Evolutionary conservation across 2,113 vertebrate genomes (phyloP).

Genomic region (Ceuthmochares aereus): DNA sequence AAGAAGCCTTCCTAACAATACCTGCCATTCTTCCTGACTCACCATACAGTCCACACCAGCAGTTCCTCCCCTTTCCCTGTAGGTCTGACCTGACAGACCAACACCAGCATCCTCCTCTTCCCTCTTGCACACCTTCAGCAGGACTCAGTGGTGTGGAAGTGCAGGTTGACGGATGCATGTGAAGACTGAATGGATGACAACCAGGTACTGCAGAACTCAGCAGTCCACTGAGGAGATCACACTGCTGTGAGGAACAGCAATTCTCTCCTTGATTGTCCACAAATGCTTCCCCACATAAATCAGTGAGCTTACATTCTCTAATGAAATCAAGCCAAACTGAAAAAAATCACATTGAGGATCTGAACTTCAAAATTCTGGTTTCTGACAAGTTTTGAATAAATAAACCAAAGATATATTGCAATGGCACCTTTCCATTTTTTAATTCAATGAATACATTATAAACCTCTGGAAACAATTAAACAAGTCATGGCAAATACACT

Average conservation of each 20-base stretch:
- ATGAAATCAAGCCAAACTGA: background rate
- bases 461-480: background rate
- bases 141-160: fast-evolving
- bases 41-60: background rate
- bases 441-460: background rate
- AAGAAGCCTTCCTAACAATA: background rate
- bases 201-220: background rate
- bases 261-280: background rate
- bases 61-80: fast-evolving
- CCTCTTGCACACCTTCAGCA: fast-evolving
- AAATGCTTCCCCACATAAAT: background rate
- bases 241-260: fast-evolving
- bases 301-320: fast-evolving
- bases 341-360: fast-evolving
- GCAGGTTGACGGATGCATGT: fast-evolving
- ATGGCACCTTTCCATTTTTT: background rate
- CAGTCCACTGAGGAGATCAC: background rate
- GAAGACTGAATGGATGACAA: fast-evolving
- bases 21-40: background rate
- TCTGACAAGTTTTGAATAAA: background rate
- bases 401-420: background rate
- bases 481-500: background rate
- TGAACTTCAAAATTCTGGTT: background rate
- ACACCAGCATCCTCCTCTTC: background rate
- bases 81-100: background rate